Evolutionary conservation across 2,113 vertebrate genomes (phyloP), one percentile per base, ranked within the genome.

Genomic region (Taurulus bubalis): DNA sequence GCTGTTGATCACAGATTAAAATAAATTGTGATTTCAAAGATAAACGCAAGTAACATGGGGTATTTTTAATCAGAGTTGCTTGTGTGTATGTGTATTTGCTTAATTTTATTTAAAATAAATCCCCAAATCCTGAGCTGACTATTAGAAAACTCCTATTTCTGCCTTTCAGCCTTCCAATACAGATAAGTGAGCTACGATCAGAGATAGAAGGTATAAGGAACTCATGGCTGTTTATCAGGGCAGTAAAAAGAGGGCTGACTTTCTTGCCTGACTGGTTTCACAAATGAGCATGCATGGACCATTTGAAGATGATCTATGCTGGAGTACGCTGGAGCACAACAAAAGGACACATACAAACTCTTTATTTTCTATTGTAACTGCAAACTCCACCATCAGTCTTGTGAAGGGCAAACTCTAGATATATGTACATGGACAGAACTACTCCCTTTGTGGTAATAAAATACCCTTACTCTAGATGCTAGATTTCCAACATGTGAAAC

Each of bases 251-350:
- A 69, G 38, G 36, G 55, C 30, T 53, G 58, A 73, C 81, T 82
- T 71, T 79, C 78, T 86, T 66, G 75, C 80, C n/a, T 71, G 63
- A 66, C 71, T 68, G 64, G 47, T 64, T 67, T 49, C 69, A 49
- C 70, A 80, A 87, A 86, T 77, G 53, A 85, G 76, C 32, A 12
- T 22, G 42, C 38, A 12, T 22, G 42, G 45, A 70, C 10, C 32
- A 42, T 73, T 58, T 80, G 24, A 66, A 68, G 70, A 80, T 62
- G 75, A 81, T 68, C 82, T 63, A 8, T 24, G 10, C 38, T 68
- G 71, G 24, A 84, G 72, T 30, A 73, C 51, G 66, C 63, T 55
- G 20, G 15, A 71, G 59, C 42, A 32, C 0, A n/a, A 55, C 42
- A 51, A 58, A 71, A 73, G 40, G 32, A 63, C 62, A 47, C 10